Evolutionary conservation across 37 sponge, comb jelly and placozoan genomes (phyloP), one percentile per base, ranked within the genome.

Genomic region (Diacarnus erythraeanus): DNA sequence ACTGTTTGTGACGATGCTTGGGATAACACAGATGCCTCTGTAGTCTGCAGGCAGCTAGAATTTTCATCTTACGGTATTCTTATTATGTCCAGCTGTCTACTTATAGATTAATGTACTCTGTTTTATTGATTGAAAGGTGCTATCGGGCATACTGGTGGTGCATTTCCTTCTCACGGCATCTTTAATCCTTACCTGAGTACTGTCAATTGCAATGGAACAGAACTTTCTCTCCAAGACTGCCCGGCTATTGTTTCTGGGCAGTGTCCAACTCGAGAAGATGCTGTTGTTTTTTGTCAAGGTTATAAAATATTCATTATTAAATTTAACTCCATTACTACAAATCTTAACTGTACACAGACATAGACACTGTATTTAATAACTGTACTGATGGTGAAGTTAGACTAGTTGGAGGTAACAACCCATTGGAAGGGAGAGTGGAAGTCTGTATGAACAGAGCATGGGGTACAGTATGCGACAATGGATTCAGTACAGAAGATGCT

Each of bases 391-490:
- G 84, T 36, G 69, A 67, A 4, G n/a, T 83, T 54, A 42, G 84
- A 23, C 69, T 83, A 35, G 69, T 58, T 37, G 40, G 57, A 61
- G 77, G 77, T n/a, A 56, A 68, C 42, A 58, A 33, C n/a, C 35
- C 10, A 4, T 30, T 25, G 17, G 39, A 66, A 54, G 84, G 84
- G 17, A 66, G 84, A 69, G 66, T 83, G 58, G 84, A 83, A 59
- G 57, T 83, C 21, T 83, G 84, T 38, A 30, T 83, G 59, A 83
- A 76, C 58, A 76, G 63, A 64, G 84, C 77, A 17, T 83, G 84
- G 84, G 84, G 84, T 22, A 83, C 76, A 39, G 39, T 80, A 0
- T 83, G 84, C 60, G 69, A 57, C 58, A 54, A 57, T 9, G 17
- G 8, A 18, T 87, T 79, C 41, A 63, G 39, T 57, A 38, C 35